These are phyloP conservation scores for Uria aalge DNA, from an alignment of 2,113 vertebrate genomes.

Conservation along the genomic window DNA sequence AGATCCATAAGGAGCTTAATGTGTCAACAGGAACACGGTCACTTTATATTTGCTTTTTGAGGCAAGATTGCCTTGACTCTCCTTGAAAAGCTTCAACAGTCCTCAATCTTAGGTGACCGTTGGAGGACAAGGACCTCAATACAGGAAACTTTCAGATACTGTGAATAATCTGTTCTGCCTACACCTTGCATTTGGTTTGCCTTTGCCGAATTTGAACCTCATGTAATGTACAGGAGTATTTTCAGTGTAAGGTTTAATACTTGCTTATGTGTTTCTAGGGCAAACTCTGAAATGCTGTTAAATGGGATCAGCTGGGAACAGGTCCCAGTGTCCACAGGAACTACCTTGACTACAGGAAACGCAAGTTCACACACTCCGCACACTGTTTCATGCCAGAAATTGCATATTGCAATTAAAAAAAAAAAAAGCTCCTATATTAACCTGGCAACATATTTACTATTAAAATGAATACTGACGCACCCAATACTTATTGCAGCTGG, in stretches of 20 bases:
- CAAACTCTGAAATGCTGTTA: neutral
- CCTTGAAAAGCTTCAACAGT: neutral
- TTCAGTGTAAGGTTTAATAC: neutral
- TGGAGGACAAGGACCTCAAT: neutral
- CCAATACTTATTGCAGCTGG: neutral
- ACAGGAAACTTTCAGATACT: neutral
- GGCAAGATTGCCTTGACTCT: neutral
- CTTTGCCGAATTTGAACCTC: neutral
- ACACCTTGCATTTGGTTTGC: neutral
- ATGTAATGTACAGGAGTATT: neutral
- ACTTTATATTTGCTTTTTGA: neutral
- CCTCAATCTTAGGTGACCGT: neutral
- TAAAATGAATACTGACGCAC: neutral
- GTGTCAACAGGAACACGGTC: neutral
- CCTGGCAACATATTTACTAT: neutral
- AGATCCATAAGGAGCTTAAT: neutral
- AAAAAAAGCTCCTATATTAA: neutral
- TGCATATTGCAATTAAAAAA: neutral
- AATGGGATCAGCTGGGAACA: neutral
- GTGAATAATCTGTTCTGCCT: neutral
- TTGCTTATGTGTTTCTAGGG: neutral
- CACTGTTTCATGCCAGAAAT: neutral
- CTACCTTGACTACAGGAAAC: neutral
- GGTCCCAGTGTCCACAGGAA: neutral
- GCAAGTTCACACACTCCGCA: neutral